Evolutionary conservation across 2,888 invertebrate species (phyloP), one percentile per base, ranked within the genome.

Genomic region (Yponomeuta evonymella): DNA sequence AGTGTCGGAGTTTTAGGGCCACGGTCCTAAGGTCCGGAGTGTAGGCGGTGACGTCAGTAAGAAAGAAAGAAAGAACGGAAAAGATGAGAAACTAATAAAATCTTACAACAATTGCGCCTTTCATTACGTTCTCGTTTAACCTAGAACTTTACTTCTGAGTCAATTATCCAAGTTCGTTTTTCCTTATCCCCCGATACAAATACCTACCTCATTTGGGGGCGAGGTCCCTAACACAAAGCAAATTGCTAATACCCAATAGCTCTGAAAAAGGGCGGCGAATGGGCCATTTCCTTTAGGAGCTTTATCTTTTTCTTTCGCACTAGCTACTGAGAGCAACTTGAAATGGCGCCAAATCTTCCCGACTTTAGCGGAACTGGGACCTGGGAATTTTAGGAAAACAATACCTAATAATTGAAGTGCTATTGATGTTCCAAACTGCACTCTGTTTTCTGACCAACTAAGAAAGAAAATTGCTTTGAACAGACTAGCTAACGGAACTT

Each of bases 231-330:
- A 83, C 83, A 87, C 86, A 89, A 86, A 87, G 87, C 84, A 88
- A 89, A 88, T 88, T 86, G 86, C 84, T 85, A 86, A 85, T 86
- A 85, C 85, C 80, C 85, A 82, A 88, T 87, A 82, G 84, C 83
- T 84, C 80, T 80, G 81, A 77, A 77, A 84, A 85, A 85, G 85
- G 83, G 84, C 84, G 78, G 80, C 75, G 83, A 88, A 87, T 87
- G 83, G 82, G 76, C 86, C 82, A 86, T 88, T 89, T 89, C 85
- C 86, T 84, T 81, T 73, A 82, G 82, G 77, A 84, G 81, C 82
- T 87, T 87, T 86, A 86, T 86, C 83, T 84, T 82, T 85, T 70
- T 83, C 82, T 81, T 81, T 76, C 75, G 74, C 74, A 71, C 73
- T 77, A 74, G 71, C 73, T 77, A 74, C 74, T 76, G 76, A 75